phyloP scores from a whole-genome alignment of 2,113 vertebrate species.

The Crotalus tigris region DNA sequence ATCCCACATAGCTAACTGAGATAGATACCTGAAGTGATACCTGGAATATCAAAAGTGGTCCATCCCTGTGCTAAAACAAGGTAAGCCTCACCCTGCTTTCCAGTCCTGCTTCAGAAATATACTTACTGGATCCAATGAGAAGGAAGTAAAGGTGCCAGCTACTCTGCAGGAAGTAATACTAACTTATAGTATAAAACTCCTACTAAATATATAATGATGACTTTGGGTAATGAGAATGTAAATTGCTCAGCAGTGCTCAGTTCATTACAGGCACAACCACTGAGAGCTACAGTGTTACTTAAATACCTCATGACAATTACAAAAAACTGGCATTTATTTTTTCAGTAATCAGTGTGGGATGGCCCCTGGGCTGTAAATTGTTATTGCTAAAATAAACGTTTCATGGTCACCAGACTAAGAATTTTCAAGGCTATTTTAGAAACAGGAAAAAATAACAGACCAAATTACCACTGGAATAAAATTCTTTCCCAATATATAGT shows the following conservation, averaged over 20 bases:
- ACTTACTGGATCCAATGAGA: background rate
- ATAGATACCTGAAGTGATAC: background rate
- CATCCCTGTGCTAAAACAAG: background rate
- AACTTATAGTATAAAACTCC: background rate
- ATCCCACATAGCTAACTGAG: background rate
- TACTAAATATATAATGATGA: conserved; percentile 39
- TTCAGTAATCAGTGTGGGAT: rapidly evolving
- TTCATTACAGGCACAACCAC: background rate
- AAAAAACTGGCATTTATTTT: conserved; percentile 46
- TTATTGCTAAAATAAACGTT: conserved; percentile 20
- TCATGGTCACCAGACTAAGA: background rate
- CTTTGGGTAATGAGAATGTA: conserved; percentile 37
- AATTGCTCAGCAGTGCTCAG: conserved; percentile 25
- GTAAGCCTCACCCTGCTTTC: background rate
- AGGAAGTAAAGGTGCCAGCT: background rate
- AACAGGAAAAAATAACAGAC: background rate
- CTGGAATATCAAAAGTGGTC: background rate
- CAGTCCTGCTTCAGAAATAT: rapidly evolving
- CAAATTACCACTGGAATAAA: background rate
- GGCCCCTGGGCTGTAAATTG: conserved; percentile 18
- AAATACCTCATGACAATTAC: conserved; percentile 47
- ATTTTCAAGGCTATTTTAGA: background rate
- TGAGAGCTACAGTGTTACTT: conserved; percentile 11
- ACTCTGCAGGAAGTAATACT: background rate
- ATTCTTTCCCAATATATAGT: background rate